Percentiles rank a stretch among this genome's conserved stretches.
These are phyloP conservation scores for Delichon dasypus DNA, from an alignment of 2,797 vertebrate genomes.

Conservation along the genomic window DNA sequence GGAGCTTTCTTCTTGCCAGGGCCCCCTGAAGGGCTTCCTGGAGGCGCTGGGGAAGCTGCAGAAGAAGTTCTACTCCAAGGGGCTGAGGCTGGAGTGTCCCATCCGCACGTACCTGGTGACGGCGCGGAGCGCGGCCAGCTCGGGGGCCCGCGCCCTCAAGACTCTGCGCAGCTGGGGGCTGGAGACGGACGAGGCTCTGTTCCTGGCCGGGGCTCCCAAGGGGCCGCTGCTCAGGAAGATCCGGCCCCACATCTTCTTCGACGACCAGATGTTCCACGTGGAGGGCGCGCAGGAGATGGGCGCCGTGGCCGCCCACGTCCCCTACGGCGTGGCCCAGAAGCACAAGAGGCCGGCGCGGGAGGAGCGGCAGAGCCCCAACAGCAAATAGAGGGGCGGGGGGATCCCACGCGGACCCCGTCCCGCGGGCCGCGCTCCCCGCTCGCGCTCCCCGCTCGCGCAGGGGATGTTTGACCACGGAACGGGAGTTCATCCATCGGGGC, in stretches of 20 bases:
- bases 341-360: not conserved
- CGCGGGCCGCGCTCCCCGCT: not conserved
- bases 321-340: constrained; percentile 91
- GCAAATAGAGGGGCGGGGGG: not conserved
- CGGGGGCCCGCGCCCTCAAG: constrained; percentile 93
- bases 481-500: not conserved
- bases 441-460: not conserved
- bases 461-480: fast-evolving
- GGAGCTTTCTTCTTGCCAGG: constrained; percentile 70
- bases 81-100: constrained; percentile 90
- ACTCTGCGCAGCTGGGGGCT: constrained; percentile 95
- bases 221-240: constrained; percentile 96
- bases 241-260: constrained; percentile 95
- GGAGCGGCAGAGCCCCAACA: constrained; percentile 16
- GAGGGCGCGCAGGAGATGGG: constrained; percentile 93
- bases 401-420: not conserved
- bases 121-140: constrained; percentile 93
- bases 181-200: constrained; percentile 94
- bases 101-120: constrained; percentile 96
- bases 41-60: constrained; percentile 93
- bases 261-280: constrained; percentile 98
- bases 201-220: constrained; percentile 93
- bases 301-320: constrained; percentile 93
- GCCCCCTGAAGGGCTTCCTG: constrained; percentile 93
- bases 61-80: constrained; percentile 96